Evolutionary conservation across 2,888 invertebrate species (phyloP), one percentile per base, ranked within the genome.

Genomic region (Dicycla oo): DNA sequence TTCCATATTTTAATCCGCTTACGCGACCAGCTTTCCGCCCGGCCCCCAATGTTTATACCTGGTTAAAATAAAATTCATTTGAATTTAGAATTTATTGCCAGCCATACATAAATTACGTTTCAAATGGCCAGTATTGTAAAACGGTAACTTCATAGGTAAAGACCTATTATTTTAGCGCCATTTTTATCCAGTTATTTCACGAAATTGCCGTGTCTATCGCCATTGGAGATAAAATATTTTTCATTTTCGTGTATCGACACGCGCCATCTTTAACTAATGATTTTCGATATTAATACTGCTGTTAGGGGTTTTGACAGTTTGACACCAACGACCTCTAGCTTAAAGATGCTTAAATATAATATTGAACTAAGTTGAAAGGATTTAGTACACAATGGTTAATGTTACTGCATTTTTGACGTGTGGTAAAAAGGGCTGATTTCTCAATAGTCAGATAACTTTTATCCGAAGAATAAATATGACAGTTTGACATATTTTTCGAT

Each of bases 171-270:
- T 60, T 58, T 13, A 49, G n/a, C 43, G 10, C 15, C 15, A 45
- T 80, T 68, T 66, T 26, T 4, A 13, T 8, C 7, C n/a, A 23
- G 45, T 3, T 23, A 49, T 34, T 78, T 60, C 11, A 77, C 0
- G 13, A 72, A 43, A 53, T 43, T 47, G 47, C n/a, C 34, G 1
- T 7, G 53, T 60, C 8, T 63, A 30, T 30, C 3, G 49, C 13
- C 20, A 26, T 49, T 60, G n/a, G 77, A 5, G 58, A 23, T 49
- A 56, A 80, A 23, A 51, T 8, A 65, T 53, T 70, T 73, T 76
- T 63, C 30, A 72, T 72, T 75, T 30, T 71, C 13, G 18, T 69
- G 66, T 73, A 80, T 82, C 85, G 57, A 40, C 85, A 83, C 85
- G 80, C 53, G 15, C 77, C 54, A 85, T 85, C 83, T 64, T 5